A percentile compares a stretch with the other conserved stretches of the same genome.
phyloP scores from a whole-genome alignment of 2,797 vertebrate genomes.

The Alfaro cultratus region DNA sequence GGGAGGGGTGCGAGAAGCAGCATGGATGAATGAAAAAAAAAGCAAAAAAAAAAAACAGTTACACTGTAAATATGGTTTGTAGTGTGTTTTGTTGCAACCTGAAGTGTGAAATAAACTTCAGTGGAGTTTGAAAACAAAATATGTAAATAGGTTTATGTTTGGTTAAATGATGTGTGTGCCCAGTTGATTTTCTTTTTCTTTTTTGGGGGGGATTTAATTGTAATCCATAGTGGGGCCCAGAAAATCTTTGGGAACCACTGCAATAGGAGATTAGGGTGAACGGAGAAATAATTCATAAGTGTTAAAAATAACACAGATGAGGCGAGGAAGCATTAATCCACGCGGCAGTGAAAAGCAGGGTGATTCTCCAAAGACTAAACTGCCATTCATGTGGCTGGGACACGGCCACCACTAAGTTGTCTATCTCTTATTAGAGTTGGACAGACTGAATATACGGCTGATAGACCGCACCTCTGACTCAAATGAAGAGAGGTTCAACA shows the following conservation, averaged over 20 bases:
- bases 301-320: slow-evolving; percentile 82
- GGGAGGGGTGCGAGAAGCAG: too few species aligned
- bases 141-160: too few species aligned
- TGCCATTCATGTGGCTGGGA: slow-evolving; percentile 82
- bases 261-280: slow-evolving; percentile 58
- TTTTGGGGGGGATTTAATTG: too few species aligned
- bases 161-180: too few species aligned
- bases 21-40: too few species aligned
- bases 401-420: slow-evolving; percentile 75
- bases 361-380: slow-evolving; percentile 83
- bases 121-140: too few species aligned
- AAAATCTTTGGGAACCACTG: neutral
- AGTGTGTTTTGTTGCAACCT: too few species aligned
- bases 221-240: too few species aligned
- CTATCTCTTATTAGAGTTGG: slow-evolving; percentile 79
- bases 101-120: too few species aligned
- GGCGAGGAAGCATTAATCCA: slow-evolving; percentile 80
- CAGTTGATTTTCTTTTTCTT: too few species aligned
- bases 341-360: slow-evolving; percentile 81
- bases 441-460: slow-evolving; percentile 70
- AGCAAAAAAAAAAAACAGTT: too few species aligned
- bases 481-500: slow-evolving; percentile 56
- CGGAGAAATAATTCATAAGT: slow-evolving; percentile 59
- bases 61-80: too few species aligned
- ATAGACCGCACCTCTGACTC: slow-evolving; percentile 58